A percentile compares a stretch with the other conserved stretches of the same genome.
These are phyloP conservation scores for Coronaproctus castanopsis DNA, from an alignment of 2,888 invertebrate genomes.

Conservation along the genomic window DNA sequence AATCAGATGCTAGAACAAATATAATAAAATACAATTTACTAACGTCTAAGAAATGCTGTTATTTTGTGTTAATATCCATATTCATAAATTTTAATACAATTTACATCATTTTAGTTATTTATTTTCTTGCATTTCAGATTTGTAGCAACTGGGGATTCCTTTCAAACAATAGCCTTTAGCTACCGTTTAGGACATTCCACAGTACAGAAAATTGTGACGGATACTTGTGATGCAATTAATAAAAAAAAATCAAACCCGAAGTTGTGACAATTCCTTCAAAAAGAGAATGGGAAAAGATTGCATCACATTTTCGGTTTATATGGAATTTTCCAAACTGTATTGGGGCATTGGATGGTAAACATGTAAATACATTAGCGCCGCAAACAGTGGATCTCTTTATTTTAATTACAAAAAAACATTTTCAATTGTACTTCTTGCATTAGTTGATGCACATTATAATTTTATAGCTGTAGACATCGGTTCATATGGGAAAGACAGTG, in stretches of 20 bases:
- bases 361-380: slow-evolving; percentile 3
- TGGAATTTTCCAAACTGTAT: slow-evolving; percentile 13
- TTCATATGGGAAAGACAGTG: slow-evolving; percentile 9
- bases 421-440: slow-evolving; percentile 11
- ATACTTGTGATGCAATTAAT: background rate
- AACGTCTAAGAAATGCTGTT: no score
- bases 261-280: slow-evolving; percentile 1
- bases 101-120: no score
- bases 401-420: slow-evolving; percentile 11
- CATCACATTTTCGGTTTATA: background rate
- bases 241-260: background rate
- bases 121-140: no score
- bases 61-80: no score
- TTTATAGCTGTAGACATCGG: slow-evolving; percentile 12
- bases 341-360: slow-evolving; percentile 11
- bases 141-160: no score
- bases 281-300: background rate
- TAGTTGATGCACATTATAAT: slow-evolving; percentile 11
- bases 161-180: no score
- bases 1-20: no score
- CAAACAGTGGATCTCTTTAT: slow-evolving; percentile 10
- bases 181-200: no score
- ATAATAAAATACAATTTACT: no score
- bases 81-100: no score
- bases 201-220: no score